Evolutionary conservation across 2,113 vertebrate genomes (phyloP).

Genomic region (Malurus cyaneus): DNA sequence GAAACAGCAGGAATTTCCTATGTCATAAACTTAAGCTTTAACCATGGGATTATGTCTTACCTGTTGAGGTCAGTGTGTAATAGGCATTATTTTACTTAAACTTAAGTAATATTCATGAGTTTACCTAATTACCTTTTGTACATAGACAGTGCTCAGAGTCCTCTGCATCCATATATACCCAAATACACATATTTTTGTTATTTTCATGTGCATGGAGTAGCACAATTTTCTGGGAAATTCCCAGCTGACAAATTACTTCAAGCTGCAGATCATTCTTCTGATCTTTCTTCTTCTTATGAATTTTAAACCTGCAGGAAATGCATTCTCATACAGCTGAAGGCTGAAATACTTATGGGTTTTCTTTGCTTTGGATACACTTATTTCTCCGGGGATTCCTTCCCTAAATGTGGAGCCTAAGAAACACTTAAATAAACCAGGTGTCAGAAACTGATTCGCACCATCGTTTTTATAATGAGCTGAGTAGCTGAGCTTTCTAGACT

Average conservation of each 20-base stretch:
- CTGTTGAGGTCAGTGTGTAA: not conserved
- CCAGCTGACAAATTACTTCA: constrained; percentile 30
- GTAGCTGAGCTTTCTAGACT: constrained; percentile 19
- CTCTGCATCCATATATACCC: not conserved
- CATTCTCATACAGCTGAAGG: constrained; percentile 29
- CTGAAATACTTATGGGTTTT: constrained; percentile 42
- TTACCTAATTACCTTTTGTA: not conserved
- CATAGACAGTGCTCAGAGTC: not conserved
- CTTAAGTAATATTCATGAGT: not conserved
- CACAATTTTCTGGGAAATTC: constrained; percentile 25
- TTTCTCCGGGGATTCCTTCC: constrained; percentile 25
- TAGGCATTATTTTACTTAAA: not conserved
- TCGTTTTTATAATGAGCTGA: not conserved
- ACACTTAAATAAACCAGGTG: not conserved
- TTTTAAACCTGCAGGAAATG: constrained; percentile 49
- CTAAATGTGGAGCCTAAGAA: not conserved
- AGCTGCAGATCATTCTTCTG: constrained; percentile 20
- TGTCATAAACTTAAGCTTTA: not conserved
- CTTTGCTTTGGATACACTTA: constrained; percentile 37
- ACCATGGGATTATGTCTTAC: not conserved
- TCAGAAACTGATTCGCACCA: not conserved
- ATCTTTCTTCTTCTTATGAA: constrained; percentile 37
- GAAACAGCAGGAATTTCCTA: not conserved
- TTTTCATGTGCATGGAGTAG: not conserved
- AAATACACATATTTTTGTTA: not conserved